Base-by-base conservation (phyloP, 2,888 invertebrate species). In the Allygus modestus region DNA sequence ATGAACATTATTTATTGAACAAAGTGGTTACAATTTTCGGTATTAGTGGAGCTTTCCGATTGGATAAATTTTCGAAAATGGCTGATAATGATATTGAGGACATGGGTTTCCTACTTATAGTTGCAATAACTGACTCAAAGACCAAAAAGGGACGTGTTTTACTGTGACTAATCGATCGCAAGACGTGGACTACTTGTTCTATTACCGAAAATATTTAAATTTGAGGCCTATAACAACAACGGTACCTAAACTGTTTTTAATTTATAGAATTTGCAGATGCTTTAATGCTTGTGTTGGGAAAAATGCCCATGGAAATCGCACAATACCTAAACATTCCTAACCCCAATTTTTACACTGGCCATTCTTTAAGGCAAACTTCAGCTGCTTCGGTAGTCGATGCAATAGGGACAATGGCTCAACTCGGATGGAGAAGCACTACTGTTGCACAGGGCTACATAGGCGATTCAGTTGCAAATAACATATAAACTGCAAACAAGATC, bases 241-340 rank as follows among this genome's bases (percentile, higher is more conserved):
- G 1, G 41, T 84, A 81, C 58, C 85, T 41, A 61, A 87, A 11
- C 82, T 58, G 54, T 86, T 79, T 77, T 12, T 87, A 17, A 85
- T 81, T 82, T 88, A 87, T 82, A 86, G 86, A 20, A 84, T 85
- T 46, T 86, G 87, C 20, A 87, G 84, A 86, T 87, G 85, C 33
- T 86, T 84, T 23, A 46, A 43, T 41, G 85, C 85, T 81, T 81
- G 85, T 85, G 87, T 28, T 87, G 87, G 83, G 84, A 61, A 73
- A 73, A 82, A 87, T 87, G 86, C 87, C 87, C 28, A 86, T 85
- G 77, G 20, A 86, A 37, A 87, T 88, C 41, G 87, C 88, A 31
- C 79, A 28, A 43, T 87, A 82, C 84, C 85, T 86, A 71, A 83
- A 85, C 11, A 82, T 88, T 51, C 83, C 86, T 2, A 41, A 87